Conservation (phyloP, 2,797 vertebrate species). For the Perodicticus potto region DNA sequence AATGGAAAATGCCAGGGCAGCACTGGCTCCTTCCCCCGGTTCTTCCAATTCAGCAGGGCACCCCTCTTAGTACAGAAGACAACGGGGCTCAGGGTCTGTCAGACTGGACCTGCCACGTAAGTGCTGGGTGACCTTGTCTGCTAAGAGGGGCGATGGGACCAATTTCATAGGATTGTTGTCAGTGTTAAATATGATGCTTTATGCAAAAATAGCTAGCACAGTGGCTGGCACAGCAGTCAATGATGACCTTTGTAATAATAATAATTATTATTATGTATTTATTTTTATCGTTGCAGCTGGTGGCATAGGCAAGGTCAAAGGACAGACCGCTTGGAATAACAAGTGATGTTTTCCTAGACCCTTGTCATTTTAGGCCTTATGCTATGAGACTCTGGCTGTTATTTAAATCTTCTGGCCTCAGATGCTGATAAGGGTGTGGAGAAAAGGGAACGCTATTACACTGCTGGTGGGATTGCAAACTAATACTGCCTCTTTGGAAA, state of each 20-base stretch:
- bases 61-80: not conserved
- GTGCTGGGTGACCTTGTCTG: not conserved
- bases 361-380: not conserved
- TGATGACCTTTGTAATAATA: not conserved
- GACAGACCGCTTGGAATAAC: not conserved
- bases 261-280: not conserved
- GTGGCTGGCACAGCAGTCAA: no score
- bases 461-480: no score
- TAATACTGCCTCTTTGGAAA: no score
- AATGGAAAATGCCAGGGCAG: not conserved
- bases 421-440: no score
- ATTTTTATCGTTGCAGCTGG: not conserved
- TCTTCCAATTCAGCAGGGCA: not conserved
- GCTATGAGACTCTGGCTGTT: not conserved
- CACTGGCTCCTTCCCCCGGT: no score
- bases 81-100: no score
- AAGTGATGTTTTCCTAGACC: not conserved
- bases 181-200: not conserved
- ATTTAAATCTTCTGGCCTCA: not conserved
- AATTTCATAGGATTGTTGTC: not conserved
- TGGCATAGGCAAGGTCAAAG: not conserved
- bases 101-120: fast-evolving
- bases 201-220: not conserved
- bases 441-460: no score
- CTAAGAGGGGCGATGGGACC: not conserved